Base-by-base conservation (phyloP, 2,113 vertebrate genomes). In the Cyphomyrus plagiostoma region DNA sequence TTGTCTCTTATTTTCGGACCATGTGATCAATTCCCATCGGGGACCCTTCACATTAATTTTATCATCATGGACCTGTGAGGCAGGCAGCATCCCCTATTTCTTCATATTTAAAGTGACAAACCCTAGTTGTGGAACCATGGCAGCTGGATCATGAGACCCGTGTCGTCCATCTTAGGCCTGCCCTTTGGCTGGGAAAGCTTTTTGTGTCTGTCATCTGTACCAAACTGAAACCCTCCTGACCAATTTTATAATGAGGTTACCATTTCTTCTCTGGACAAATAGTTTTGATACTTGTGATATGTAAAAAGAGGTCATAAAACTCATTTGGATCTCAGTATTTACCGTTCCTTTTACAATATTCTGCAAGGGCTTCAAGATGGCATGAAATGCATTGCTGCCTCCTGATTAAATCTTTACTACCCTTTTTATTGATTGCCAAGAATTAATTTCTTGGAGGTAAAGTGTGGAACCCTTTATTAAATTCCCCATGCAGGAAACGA, bases 401-500 rank as follows among this genome's bases (percentile, higher is more conserved):
- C 26, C 87, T 88, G 39, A 88, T 66, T 88, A 88, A 66, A 88
- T 45, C 42, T 88, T 88, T 66, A 88, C 85, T 58, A 39, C 7
- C 35, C 35, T 45, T 88, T 88, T 62, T 66, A 88, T 88, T 58
- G 53, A 39, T 66, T 26, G 52, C 45, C 3, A 46, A 19, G n/a
- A 45, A 26, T 91, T 92, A 91, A 89, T 62, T 80, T 90, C 62
- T 49, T 62, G 4, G 91, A 17, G 42, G 90, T 94, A 91, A 94
- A 92, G 83, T 87, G 5, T 89, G 21, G 86, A 62, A 58, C 90
- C 19, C 92, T 90, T 90, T 53, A 88, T 62, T 58, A 56, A 56
- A 70, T 88, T 21, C 82, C 39, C 45, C 82, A 84, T 48, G 7
- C 92, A 99, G 98, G 95, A 89, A 99, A 99, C 93, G 98, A 99